Percentiles rank a stretch among this genome's conserved stretches.
These are phyloP conservation scores for Pterostichus madidus DNA, from an alignment of 2,888 invertebrate species.

Conservation along the genomic window DNA sequence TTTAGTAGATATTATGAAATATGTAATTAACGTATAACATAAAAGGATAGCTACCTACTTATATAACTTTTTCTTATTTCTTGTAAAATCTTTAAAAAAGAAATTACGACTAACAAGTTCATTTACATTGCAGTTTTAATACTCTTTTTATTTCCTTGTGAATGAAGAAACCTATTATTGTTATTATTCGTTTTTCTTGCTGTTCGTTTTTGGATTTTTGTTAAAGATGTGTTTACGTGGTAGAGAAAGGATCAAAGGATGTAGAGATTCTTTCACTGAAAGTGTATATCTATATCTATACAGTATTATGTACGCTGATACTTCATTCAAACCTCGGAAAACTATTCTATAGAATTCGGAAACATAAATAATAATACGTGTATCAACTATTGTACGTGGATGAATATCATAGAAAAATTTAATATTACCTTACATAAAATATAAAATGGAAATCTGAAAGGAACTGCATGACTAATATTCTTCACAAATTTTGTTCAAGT, in stretches of 20 bases:
- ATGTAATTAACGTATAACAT: too few relatives aligned
- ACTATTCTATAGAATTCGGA: background rate
- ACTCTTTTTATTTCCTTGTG: background rate
- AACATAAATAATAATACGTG: conserved; percentile 30
- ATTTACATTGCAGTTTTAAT: conserved; percentile 19
- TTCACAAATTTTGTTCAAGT: background rate
- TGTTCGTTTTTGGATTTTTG: conserved; percentile 34
- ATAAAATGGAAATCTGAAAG: background rate
- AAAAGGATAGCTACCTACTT: too few relatives aligned
- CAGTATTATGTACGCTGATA: background rate
- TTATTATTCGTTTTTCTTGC: background rate
- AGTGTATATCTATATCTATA: conserved; percentile 28
- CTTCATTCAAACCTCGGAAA: background rate
- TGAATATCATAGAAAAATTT: background rate
- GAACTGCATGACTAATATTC: too few relatives aligned
- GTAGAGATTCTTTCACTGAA: conserved; percentile 19
- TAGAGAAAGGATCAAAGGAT: conserved; percentile 28
- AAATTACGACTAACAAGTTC: background rate
- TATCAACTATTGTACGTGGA: conserved; percentile 21
- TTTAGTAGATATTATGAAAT: too few relatives aligned
- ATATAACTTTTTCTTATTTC: too few relatives aligned
- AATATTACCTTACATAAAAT: background rate
- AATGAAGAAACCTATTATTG: conserved; percentile 18
- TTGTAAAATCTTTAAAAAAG: too few relatives aligned
- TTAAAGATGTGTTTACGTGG: conserved; percentile 21